Evolutionary conservation across 2,113 vertebrate species (phyloP), one percentile per base, ranked within the genome.

Genomic region (Amblyopsis rosae): DNA sequence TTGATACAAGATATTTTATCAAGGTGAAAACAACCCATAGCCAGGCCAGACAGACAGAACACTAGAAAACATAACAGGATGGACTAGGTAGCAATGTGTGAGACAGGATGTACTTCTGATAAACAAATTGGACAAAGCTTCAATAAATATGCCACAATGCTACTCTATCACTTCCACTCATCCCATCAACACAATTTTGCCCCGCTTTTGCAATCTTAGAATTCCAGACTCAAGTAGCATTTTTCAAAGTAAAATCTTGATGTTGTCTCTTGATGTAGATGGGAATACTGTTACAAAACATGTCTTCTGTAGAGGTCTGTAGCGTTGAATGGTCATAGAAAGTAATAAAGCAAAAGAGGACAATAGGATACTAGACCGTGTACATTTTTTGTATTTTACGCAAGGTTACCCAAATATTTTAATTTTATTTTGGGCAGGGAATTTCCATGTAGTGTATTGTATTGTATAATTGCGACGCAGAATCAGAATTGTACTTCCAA

Each of bases 1-100:
- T 45, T 55, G 79, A 88, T 79, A 84, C 9, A 74, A 85, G 75
- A 68, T 80, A 84, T 84, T 89, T 87, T 69, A 80, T 73, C 75
- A 50, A 70, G 65, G 56, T 83, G 86, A 89, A 88, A 77, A 89
- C 75, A 59, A 32, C 69, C n/a, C 3, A 4, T 16, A 16, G 53
- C 19, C 54, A 15, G 72, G 41, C 61, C 59, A 19, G 16, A 35
- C 76, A 54, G 17, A 74, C 41, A 47, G 62, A 26, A 63, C 48
- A 55, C 60, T 67, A 47, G 12, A 67, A 62, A 59, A 49, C 77
- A 72, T 64, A 61, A 63, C 60, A 59, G 65, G 63, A 35, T 63
- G 57, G 65, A 75, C 50, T 13, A 33, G 70, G 71, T 75, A 65
- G 68, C 46, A 9, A 26, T 32, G 73, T 65, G 59, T 65, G 56